Conservation (phyloP, 2,797 vertebrate species). For the Thalassophryne amazonica region DNA sequence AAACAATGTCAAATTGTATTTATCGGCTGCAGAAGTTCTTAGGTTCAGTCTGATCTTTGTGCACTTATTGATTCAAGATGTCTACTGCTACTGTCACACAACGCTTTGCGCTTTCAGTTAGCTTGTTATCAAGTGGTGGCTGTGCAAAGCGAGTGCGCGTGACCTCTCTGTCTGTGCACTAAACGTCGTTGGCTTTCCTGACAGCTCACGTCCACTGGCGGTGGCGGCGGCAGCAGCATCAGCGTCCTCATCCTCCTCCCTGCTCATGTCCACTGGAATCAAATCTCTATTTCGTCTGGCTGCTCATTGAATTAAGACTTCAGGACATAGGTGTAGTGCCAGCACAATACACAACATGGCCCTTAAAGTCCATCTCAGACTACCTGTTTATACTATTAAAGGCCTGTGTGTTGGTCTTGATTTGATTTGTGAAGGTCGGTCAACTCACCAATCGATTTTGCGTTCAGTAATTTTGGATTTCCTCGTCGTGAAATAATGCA, state of each 20-base stretch:
- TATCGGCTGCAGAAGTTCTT: slow-evolving; percentile 22
- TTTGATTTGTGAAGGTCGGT: slow-evolving; percentile 73
- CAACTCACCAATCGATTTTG: slow-evolving; percentile 69
- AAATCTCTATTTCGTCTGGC: slow-evolving; percentile 57
- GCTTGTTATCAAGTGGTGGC: slow-evolving; percentile 6
- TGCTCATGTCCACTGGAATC: slow-evolving; percentile 32
- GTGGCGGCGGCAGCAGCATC: too few species aligned
- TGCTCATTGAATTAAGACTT: slow-evolving; percentile 71
- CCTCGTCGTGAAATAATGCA: slow-evolving; percentile 53
- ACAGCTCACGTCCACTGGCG: slow-evolving; percentile 42
- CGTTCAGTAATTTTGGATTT: slow-evolving; percentile 66
- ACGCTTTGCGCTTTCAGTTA: slow-evolving; percentile 20
- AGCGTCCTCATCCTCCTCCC: slow-evolving; percentile 9
- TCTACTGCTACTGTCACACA: slow-evolving; percentile 27
- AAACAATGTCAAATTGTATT: slow-evolving; percentile 36
- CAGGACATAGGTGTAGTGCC: slow-evolving; percentile 66
- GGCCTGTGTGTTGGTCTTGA: slow-evolving; percentile 63
- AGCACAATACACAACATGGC: slow-evolving; percentile 59
- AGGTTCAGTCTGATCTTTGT: slow-evolving; percentile 15
- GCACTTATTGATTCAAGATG: slow-evolving; percentile 45
- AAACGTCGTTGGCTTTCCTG: slow-evolving; percentile 9
- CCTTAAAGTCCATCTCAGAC: slow-evolving; percentile 66
- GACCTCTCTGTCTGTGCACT: slow-evolving; percentile 20
- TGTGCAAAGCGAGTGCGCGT: background rate
- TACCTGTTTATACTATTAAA: slow-evolving; percentile 70